Evolutionary conservation across 2,888 invertebrate species (phyloP).

Genomic region (Cabera pusaria): DNA sequence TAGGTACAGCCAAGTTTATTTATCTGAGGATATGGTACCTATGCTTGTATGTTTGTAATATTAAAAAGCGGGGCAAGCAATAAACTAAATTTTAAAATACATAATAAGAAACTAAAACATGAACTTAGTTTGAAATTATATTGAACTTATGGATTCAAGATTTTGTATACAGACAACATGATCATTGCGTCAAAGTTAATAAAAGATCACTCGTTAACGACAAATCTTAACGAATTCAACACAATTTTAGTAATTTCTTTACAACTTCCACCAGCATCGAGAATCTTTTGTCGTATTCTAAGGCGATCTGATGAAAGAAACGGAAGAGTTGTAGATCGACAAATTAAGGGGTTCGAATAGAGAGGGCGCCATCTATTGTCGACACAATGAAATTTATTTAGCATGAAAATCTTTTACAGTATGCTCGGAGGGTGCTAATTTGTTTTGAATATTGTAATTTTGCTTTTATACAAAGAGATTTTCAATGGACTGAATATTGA

Average conservation of each 20-base stretch:
- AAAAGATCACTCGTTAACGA: no score
- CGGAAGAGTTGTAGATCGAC: conserved; percentile 68
- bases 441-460: conserved; percentile 16
- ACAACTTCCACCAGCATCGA: conserved; percentile 35
- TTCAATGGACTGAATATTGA: no score
- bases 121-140: no score
- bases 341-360: conserved; percentile 57
- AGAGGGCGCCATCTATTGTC: conserved; percentile 59
- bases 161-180: no score
- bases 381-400: conserved; percentile 66
- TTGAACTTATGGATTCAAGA: no score
- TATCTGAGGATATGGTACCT: no score
- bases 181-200: no score
- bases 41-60: no score
- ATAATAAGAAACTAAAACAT: no score
- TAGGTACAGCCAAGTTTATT: no score
- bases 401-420: conserved; percentile 58
- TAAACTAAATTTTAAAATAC: no score
- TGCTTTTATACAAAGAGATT: not conserved
- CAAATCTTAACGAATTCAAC: conserved; percentile 2
- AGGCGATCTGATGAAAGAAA: conserved; percentile 58
- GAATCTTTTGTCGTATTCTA: conserved; percentile 50
- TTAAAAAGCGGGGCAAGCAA: no score
- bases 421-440: conserved; percentile 47
- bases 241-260: conserved; percentile 17